Percentiles rank a stretch among this genome's conserved stretches.
Conservation (phyloP, 2,888 invertebrate species). For the Oeneis ivallda region DNA sequence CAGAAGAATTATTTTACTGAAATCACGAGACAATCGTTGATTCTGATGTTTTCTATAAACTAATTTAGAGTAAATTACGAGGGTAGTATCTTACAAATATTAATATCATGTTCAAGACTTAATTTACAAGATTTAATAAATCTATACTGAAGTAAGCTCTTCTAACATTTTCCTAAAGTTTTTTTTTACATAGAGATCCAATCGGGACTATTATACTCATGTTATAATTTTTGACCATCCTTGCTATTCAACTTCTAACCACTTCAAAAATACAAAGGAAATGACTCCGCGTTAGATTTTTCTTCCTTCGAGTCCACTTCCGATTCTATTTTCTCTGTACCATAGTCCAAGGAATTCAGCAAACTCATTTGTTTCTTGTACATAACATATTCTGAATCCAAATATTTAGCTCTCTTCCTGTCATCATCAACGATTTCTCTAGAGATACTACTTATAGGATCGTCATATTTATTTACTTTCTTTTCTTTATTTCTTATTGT, state of each 20-base stretch:
- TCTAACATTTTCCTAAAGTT: too few relatives aligned
- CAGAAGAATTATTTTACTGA: too few relatives aligned
- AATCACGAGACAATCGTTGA: too few relatives aligned
- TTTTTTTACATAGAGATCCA: too few relatives aligned
- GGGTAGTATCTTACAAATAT: too few relatives aligned
- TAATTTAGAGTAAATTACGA: too few relatives aligned
- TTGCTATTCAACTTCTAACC: neutral
- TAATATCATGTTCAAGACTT: too few relatives aligned
- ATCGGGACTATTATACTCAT: too few relatives aligned
- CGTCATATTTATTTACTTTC: slow-evolving; percentile 28
- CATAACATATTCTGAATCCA: slow-evolving; percentile 48
- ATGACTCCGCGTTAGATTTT: slow-evolving; percentile 48
- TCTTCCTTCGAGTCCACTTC: slow-evolving; percentile 51
- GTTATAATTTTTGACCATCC: neutral
- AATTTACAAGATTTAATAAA: too few relatives aligned
- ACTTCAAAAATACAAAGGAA: slow-evolving; percentile 46
- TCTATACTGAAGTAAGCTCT: too few relatives aligned
- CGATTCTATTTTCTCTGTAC: slow-evolving; percentile 50
- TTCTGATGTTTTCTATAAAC: too few relatives aligned
- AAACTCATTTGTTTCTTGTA: slow-evolving; percentile 56
- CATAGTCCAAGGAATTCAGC: slow-evolving; percentile 63
- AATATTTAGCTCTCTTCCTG: slow-evolving; percentile 32
- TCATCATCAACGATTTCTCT: slow-evolving; percentile 45
- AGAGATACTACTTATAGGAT: slow-evolving; percentile 48
- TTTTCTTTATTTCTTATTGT: slow-evolving; percentile 17